Base-by-base conservation (phyloP, 2,113 vertebrate species). In the Zosterops pallidus region DNA sequence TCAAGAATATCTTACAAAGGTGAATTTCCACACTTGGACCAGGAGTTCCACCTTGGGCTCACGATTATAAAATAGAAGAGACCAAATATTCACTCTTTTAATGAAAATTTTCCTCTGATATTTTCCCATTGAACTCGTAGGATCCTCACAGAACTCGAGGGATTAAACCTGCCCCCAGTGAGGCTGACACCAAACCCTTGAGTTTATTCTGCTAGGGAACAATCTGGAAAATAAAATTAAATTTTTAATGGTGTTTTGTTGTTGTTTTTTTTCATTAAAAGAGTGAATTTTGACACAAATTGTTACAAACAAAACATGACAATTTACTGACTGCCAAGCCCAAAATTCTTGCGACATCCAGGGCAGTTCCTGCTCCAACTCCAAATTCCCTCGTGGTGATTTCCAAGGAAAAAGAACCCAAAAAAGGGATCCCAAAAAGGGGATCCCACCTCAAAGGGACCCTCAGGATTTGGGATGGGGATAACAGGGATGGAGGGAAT, bases 71-170 rank as follows among this genome's bases (percentile, higher is more conserved):
- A 65, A 46, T 0, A 5, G 19, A 83, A 62, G 0, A 41, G n/a
- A 14, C 31, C 12, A 92, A 90, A 80, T 22, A 46, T 12, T 74
- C 23, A 6, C 19, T 35, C 12, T 79, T 79, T 68, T 11, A 23
- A 14, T 52, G 31, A 37, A 25, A 80, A 49, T 15, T 28, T 14
- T 14, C 6, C 33, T n/a, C 68, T 50, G 57, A 3, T 37, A 4
- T 63, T 86, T 84, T 76, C 13, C 39, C 26, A 0, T 5, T 39
- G 24, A 14, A 22, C 22, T 79, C 5, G 1, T 2, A 11, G n/a
- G 50, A 74, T 39, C 28, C 5, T 1, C 3, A 3, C 9, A n/a
- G 33, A 2, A 12, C 35, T 17, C 0, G 5, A 78, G 52, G 14
- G 65, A 63, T 41, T 46, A 29, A 78, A 60, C 2, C 76, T 29